Evolutionary conservation across 2,888 invertebrate genomes (phyloP), one percentile per base, ranked within the genome.

Genomic region (Cephalotes varians): DNA sequence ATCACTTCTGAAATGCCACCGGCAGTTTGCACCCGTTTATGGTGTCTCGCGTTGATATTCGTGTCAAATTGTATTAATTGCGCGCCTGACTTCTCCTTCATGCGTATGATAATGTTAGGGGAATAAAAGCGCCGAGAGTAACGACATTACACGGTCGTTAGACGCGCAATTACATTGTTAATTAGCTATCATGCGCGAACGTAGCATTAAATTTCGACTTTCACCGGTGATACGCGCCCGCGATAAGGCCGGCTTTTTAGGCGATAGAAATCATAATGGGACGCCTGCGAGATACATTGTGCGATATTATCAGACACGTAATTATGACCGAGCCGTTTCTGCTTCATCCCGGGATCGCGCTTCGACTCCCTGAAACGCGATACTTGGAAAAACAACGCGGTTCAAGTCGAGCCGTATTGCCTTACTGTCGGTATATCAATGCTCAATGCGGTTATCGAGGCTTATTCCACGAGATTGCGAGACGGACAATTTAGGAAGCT

Each of bases 161-260:
- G n/a, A 51, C 15, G 37, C 37, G 47, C 37, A 65, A 76, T 65
- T 76, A 37, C 12, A 37, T 65, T 37, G 10, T 65, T 65, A 76
- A 76, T 76, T 65, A 37, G 10, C 6, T n/a, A 40, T 51, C 47
- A 18, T 28, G 31, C 25, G 28, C 28, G n/a, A 21, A 51, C 40
- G 10, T 64, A 21, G 51, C 67, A 65, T 76, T 51, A 51, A 65
- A 76, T 58, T 73, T 58, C n/a, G 44, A 73, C 40, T 67, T 76
- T 76, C 67, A 40, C 28, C 21, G 34, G n/a, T 15, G 62, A 34
- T 31, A 49, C 4, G 65, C 25, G 6, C 15, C 15, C 1, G 31
- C 4, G 64, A 76, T 65, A 76, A 76, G 25, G n/a, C 28, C 9
- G 18, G 9, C n/a, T 67, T 65, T 76, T 67, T 76, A 67, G 15